Conservation (phyloP, 2,797 vertebrate genomes). For the Novumbra hubbsi region DNA sequence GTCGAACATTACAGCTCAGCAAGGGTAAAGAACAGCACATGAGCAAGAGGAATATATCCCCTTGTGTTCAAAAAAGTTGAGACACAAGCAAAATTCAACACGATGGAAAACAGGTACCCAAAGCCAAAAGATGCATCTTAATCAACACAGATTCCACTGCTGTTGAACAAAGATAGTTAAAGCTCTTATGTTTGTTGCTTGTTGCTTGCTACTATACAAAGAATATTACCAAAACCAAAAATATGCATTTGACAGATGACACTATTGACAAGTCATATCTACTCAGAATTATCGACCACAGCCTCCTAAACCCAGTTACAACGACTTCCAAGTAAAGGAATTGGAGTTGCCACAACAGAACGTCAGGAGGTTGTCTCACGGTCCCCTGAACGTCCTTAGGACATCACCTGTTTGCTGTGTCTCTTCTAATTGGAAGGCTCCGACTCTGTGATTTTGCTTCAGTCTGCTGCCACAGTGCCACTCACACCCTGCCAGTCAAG, state of each 20-base stretch:
- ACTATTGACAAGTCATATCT: not conserved
- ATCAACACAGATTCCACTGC: slow-evolving; percentile 19
- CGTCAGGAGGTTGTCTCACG: no score
- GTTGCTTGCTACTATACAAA: not conserved
- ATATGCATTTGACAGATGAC: not conserved
- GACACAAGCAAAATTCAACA: slow-evolving; percentile 46
- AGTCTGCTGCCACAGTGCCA: slow-evolving; percentile 42
- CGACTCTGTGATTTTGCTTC: slow-evolving; percentile 50
- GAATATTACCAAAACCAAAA: not conserved
- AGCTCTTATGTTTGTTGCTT: not conserved
- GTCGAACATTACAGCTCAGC: slow-evolving; percentile 66
- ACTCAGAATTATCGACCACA: not conserved
- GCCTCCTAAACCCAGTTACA: not conserved
- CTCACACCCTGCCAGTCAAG: slow-evolving; percentile 53
- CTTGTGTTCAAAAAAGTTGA: slow-evolving; percentile 39
- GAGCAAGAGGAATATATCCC: slow-evolving; percentile 46
- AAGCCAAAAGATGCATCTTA: slow-evolving; percentile 26
- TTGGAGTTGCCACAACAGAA: no score
- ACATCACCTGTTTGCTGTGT: not conserved
- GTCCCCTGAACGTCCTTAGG: no score
- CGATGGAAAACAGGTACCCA: slow-evolving; percentile 25
- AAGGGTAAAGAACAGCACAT: slow-evolving; percentile 58
- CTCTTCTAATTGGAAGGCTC: slow-evolving; percentile 41
- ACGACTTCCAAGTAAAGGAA: not conserved
- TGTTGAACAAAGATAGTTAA: slow-evolving; percentile 3